Percentiles rank a stretch among this genome's conserved stretches.
These are phyloP conservation scores for Sminthurinus signatus DNA, from an alignment of 1,140 invertebrate species.

Conservation along the genomic window DNA sequence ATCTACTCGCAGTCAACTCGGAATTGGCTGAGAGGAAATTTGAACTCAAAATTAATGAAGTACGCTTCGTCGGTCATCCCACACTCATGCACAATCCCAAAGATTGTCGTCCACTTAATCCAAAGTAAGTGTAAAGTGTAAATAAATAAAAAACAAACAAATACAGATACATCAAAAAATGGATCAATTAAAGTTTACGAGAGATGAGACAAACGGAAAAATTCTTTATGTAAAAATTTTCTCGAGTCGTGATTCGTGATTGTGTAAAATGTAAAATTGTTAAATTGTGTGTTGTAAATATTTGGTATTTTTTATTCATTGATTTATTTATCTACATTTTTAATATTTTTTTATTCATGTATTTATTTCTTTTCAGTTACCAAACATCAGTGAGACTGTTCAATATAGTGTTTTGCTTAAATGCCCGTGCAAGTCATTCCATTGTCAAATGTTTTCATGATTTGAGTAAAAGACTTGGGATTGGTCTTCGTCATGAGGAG, in stretches of 20 bases:
- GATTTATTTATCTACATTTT: no score
- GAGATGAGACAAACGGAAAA: no score
- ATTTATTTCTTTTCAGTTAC: constrained; percentile 22
- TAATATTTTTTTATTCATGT: background rate
- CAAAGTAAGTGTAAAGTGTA: constrained; percentile 16
- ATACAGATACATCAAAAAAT: no score
- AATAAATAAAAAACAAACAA: constrained; percentile 1
- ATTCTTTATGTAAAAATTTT: background rate
- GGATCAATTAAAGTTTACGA: no score
- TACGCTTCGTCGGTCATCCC: constrained; percentile 89
- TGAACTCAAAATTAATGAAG: constrained; percentile 91
- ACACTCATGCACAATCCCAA: constrained; percentile 56
- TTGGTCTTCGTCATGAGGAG: constrained; percentile 85
- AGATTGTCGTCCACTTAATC: constrained; percentile 25
- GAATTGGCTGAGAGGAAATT: constrained; percentile 84
- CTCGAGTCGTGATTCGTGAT: background rate
- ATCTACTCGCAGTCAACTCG: constrained; percentile 82
- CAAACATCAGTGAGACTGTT: constrained; percentile 37
- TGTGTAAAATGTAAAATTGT: no score
- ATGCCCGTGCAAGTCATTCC: constrained; percentile 79
- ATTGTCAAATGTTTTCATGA: constrained; percentile 94
- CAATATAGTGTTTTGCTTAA: constrained; percentile 38
- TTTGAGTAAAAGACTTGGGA: constrained; percentile 79
- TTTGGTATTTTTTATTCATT: no score
- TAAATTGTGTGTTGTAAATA: no score